A percentile compares a stretch with the other conserved stretches of the same genome.
Evolutionary conservation across 2,888 invertebrate genomes (phyloP).

Genomic region (Diloba caeruleocephala): DNA sequence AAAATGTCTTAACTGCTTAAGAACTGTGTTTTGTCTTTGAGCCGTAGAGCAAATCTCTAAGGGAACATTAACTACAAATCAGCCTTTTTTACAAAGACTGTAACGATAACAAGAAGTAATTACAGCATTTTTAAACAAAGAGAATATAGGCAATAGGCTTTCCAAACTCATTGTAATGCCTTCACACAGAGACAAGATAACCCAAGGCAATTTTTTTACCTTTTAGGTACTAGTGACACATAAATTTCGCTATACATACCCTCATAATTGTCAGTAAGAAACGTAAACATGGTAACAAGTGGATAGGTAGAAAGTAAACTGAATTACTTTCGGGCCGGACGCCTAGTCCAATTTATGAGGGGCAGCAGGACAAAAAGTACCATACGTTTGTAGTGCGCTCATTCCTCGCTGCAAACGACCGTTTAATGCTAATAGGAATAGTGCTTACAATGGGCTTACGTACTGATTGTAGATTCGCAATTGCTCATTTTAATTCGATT

Average conservation of each 20-base stretch:
- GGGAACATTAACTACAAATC: slow-evolving; percentile 24
- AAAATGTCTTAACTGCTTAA: not conserved
- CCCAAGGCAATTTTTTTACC: slow-evolving; percentile 32
- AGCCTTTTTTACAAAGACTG: slow-evolving; percentile 12
- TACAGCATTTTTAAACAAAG: slow-evolving; percentile 23
- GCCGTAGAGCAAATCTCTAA: slow-evolving; percentile 12
- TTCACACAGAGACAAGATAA: slow-evolving; percentile 33
- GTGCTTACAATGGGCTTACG: slow-evolving; percentile 77
- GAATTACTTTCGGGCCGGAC: slow-evolving; percentile 65
- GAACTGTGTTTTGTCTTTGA: not conserved
- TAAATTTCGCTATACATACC: slow-evolving; percentile 42
- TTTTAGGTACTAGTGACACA: slow-evolving; percentile 12
- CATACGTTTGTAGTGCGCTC: slow-evolving; percentile 51
- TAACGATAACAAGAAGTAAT: slow-evolving; percentile 23
- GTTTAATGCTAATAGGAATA: slow-evolving; percentile 77
- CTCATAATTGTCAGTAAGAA: slow-evolving; percentile 50
- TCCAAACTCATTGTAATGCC: slow-evolving; percentile 25
- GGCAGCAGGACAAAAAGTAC: slow-evolving; percentile 67
- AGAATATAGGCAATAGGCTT: slow-evolving; percentile 24
- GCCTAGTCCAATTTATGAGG: slow-evolving; percentile 70
- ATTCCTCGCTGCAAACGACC: slow-evolving; percentile 66
- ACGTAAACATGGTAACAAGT: slow-evolving; percentile 47
- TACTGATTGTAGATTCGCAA: slow-evolving; percentile 59
- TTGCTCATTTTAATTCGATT: slow-evolving; percentile 39
- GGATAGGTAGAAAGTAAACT: slow-evolving; percentile 46